Evolutionary conservation across 2,888 invertebrate genomes (phyloP), one percentile per base, ranked within the genome.

Genomic region (Glyphotaelius pellucidus): DNA sequence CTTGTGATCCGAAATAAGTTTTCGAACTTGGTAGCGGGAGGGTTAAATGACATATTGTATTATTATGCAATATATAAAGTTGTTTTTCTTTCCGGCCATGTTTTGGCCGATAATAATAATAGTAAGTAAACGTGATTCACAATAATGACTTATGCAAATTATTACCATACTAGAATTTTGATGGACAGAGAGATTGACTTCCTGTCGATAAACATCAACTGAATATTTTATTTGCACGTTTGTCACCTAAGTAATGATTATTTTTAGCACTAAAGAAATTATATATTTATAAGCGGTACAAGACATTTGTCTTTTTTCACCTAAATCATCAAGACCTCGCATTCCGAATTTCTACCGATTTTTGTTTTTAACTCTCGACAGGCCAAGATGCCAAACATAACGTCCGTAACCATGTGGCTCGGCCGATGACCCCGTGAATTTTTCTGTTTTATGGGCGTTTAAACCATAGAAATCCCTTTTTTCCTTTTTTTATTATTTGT

Each of bases 181-280:
- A 67, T 67, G 25, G 25, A 67, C 47, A 0, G 7, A 67, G 25
- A 67, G 25, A 67, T 67, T 67, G 67, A 67, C 67, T 67, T 67
- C 67, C 67, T 67, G 67, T n/a, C 67, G 67, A 67, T 67, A 67
- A 67, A 67, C 67, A 67, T 67, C 67, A n/a, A n/a, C 67, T n/a
- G 67, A 67, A 67, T 67, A 67, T 67, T n/a, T 67, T 67, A 67
- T 67, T 67, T n/a, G 67, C 67, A 9, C 67, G 7, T 67, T 67
- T 67, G 67, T 67, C 25, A 67, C 9, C 19, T 25, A 25, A 9
- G 19, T 25, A 25, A 25, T 25, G 67, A 25, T 67, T 67, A 67
- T 67, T 67, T 67, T 67, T 67, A 67, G 67, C 67, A 67, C 25
- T 67, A 67, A 67, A 67, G 25, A 67, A 67, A 67, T 67, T 67